Evolutionary conservation across 2,113 vertebrate genomes (phyloP).

Genomic region (Phaethornis superciliosus): DNA sequence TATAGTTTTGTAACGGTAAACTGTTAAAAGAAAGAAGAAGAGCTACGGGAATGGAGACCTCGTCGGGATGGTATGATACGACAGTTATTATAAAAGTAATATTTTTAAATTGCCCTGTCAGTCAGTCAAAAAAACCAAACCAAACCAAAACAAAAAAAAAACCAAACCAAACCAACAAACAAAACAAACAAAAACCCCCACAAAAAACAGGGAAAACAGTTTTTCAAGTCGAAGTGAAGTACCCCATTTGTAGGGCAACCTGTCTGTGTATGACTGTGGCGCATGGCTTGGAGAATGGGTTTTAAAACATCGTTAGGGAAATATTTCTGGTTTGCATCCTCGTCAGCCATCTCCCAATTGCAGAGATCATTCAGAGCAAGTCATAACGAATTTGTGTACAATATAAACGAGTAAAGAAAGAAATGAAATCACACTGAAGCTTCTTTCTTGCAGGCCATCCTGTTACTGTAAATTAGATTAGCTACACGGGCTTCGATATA

Average conservation of each 20-base stretch:
- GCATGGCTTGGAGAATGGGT: neutral
- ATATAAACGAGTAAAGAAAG: neutral
- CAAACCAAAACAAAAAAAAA: no score
- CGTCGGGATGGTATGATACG: neutral
- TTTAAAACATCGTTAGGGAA: neutral
- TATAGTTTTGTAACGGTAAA: neutral
- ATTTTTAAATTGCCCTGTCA: neutral
- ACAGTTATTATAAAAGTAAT: neutral
- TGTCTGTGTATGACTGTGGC: neutral
- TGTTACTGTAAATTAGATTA: conserved; percentile 81
- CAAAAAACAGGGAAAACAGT: neutral
- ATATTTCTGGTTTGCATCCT: neutral
- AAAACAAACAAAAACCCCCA: no score
- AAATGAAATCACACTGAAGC: conserved; percentile 30
- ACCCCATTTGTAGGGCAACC: neutral
- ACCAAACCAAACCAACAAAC: no score
- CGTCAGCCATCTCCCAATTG: conserved; percentile 18
- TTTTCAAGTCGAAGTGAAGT: neutral
- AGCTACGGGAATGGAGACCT: neutral
- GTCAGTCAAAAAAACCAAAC: no score
- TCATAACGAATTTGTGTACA: conserved; percentile 62
- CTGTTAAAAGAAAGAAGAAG: neutral
- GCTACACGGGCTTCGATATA: conserved; percentile 72
- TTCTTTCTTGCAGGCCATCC: conserved; percentile 55
- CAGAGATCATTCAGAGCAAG: conserved; percentile 45